phyloP scores from a whole-genome alignment of 1,140 invertebrate species.

The Aphis craccivora region DNA sequence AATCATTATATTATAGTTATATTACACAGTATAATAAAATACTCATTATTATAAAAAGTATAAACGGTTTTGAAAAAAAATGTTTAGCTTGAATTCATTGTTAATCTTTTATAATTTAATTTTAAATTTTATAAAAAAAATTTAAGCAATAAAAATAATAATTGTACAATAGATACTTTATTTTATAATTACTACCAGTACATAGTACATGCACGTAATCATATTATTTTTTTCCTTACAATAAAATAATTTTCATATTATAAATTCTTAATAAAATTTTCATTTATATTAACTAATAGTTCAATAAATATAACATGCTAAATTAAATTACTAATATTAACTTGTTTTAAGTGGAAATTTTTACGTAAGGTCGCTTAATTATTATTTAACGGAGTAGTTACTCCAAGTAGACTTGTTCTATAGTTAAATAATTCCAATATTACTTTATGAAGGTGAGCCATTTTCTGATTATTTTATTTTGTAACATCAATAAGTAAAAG shows the following conservation, averaged over 20 bases:
- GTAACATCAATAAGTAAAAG: not conserved
- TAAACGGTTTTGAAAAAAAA: no score
- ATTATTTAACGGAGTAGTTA: not conserved
- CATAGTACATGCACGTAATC: no score
- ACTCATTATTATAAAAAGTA: no score
- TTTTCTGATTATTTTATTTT: not conserved
- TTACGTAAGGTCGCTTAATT: not conserved
- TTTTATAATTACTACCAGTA: no score
- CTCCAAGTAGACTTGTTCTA: not conserved
- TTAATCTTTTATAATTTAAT: no score
- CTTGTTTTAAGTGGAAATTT: not conserved
- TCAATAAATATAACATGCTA: no score
- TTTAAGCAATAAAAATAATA: not conserved
- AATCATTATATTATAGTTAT: no score
- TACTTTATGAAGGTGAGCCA: not conserved
- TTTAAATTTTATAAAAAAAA: not conserved
- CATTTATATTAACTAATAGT: not conserved
- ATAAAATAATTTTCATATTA: not conserved
- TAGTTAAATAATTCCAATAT: not conserved
- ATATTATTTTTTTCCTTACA: no score
- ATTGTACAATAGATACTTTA: not conserved
- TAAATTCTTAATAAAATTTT: no score
- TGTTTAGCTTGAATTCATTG: no score
- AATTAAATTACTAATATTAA: not conserved
- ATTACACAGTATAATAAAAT: no score